A percentile compares a stretch with the other conserved stretches of the same genome.
These are phyloP conservation scores for Procavia capensis DNA, from an alignment of 2,113 vertebrate species.

Conservation along the genomic window DNA sequence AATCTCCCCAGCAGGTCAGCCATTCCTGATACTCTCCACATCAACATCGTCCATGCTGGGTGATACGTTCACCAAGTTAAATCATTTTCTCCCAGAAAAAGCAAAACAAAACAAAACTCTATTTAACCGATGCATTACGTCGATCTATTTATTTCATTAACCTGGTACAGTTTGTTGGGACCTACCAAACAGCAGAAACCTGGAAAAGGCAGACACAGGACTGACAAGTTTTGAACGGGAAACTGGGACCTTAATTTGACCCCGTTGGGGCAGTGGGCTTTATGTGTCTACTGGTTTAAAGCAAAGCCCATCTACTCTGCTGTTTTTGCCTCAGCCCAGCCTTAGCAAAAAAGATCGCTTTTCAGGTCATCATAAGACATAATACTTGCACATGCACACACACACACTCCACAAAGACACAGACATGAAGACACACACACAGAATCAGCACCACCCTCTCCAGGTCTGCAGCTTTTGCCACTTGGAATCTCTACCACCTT, in stretches of 20 bases:
- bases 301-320: not conserved
- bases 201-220: not conserved
- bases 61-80: not conserved
- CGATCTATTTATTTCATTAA: not conserved
- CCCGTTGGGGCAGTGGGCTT: not conserved
- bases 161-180: not conserved
- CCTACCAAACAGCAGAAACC: not conserved
- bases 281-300: not conserved
- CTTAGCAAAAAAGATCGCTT: not conserved
- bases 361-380: not conserved
- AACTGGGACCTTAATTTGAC: not conserved
- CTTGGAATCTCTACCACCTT: not conserved
- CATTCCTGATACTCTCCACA: not conserved
- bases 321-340: not conserved
- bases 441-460: not conserved
- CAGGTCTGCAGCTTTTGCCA: not conserved
- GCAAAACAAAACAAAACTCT: too few species aligned
- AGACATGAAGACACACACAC: not conserved
- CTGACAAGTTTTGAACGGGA: not conserved
- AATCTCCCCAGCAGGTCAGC: not conserved
- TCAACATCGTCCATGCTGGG: not conserved
- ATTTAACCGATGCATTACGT: not conserved
- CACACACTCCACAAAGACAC: not conserved
- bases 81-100: conserved; percentile 6
- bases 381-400: not conserved